Conservation (phyloP, 53 echinoderm and acorn worm species). For the Antedon mediterranea region DNA sequence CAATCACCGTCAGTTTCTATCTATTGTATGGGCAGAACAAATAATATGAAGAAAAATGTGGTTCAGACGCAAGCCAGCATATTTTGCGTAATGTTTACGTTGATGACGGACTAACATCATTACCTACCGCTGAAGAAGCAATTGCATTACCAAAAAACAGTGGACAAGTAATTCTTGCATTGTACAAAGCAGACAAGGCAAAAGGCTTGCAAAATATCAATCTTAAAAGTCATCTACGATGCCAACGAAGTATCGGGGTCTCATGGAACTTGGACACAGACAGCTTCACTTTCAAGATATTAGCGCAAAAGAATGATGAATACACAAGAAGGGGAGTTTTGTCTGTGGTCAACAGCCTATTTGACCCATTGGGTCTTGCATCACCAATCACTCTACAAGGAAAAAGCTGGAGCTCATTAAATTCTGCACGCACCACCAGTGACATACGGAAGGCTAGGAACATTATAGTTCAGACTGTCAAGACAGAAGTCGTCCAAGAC, state of each 20-base stretch:
- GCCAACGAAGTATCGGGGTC: constrained; percentile 10
- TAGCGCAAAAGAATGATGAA: not conserved
- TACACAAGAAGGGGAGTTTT: constrained; percentile 20
- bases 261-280: constrained; percentile 11
- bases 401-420: no score
- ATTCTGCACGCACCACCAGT: no score
- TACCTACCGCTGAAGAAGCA: not conserved
- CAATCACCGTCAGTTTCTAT: constrained; percentile 19
- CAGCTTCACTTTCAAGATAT: not conserved
- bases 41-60: constrained; percentile 9
- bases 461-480: not conserved
- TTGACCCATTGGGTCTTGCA: no score
- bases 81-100: constrained; percentile 25
- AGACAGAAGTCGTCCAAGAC: not conserved
- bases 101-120: constrained; percentile 21
- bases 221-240: not conserved
- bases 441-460: no score
- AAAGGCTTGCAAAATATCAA: constrained; percentile 14
- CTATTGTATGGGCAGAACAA: constrained; percentile 8
- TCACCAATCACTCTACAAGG: no score
- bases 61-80: constrained; percentile 8
- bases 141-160: constrained; percentile 15
- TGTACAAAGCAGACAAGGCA: constrained; percentile 13
- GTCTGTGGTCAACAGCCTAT: constrained; percentile 30
- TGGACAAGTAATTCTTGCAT: constrained; percentile 11